Conservation (phyloP, 2,113 vertebrate genomes). For the Haplochromis burtoni region DNA sequence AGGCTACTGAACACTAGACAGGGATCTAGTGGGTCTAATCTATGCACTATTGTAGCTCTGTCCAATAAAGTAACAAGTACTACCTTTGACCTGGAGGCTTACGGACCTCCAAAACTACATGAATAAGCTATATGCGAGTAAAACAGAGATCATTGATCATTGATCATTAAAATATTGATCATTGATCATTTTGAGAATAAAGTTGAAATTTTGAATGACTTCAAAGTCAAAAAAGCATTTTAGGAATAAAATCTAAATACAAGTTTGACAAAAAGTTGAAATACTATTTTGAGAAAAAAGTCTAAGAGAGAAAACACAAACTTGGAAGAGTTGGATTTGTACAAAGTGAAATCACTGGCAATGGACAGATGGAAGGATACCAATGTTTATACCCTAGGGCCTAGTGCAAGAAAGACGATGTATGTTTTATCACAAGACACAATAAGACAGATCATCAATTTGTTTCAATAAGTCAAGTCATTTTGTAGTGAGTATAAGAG, state of each 20-base stretch:
- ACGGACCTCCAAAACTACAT: not conserved
- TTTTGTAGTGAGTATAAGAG: not conserved
- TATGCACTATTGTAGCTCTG: not conserved
- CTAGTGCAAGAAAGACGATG: fast-evolving
- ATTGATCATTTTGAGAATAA: not conserved
- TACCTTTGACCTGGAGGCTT: not conserved
- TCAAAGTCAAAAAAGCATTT: not conserved
- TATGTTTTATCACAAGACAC: not conserved
- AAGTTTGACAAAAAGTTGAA: fast-evolving
- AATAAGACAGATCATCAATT: not conserved
- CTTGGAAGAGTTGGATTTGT: not conserved
- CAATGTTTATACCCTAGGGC: not conserved
- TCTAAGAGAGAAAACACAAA: not conserved
- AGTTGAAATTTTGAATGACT: not conserved
- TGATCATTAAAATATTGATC: not conserved
- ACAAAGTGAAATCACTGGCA: not conserved
- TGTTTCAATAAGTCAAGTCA: not conserved
- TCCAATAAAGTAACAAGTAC: not conserved
- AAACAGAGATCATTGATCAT: not conserved
- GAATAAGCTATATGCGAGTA: not conserved
- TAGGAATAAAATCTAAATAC: not conserved
- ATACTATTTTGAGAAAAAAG: not conserved
- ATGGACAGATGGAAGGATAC: not conserved
- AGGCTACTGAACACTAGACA: not conserved
- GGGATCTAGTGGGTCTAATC: not conserved